Percentiles rank a stretch among this genome's conserved stretches.
phyloP scores from a whole-genome alignment of 2,113 vertebrate genomes.

The Brachyhypopomus occidentalis region DNA sequence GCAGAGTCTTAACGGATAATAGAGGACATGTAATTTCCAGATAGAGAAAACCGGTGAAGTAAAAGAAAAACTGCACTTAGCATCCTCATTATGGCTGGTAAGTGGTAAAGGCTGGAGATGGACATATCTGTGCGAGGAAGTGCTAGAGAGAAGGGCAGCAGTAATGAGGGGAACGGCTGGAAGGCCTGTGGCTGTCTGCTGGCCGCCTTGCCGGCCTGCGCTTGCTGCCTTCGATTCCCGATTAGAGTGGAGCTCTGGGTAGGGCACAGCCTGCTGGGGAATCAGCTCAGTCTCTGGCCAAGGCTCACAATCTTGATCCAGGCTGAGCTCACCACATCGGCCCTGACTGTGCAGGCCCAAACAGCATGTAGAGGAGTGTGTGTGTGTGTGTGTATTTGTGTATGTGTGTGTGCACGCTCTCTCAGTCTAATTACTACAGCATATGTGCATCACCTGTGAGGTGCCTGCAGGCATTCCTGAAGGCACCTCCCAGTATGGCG shows the following conservation, averaged over 20 bases:
- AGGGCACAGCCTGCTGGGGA: conserved; percentile 32
- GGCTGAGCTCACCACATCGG: conserved; percentile 53
- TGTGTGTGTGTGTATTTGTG: background rate
- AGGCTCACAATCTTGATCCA: conserved; percentile 24
- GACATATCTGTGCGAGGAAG: background rate
- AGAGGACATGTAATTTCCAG: conserved; percentile 28
- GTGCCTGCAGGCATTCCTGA: conserved; percentile 53
- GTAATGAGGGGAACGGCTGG: background rate
- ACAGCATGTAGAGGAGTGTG: conserved; percentile 31
- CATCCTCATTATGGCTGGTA: too few relatives aligned
- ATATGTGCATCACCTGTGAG: conserved; percentile 63
- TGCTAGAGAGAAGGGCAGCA: background rate
- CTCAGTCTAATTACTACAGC: conserved; percentile 70
- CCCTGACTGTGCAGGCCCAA: conserved; percentile 21
- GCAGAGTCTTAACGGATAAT: conserved; percentile 32
- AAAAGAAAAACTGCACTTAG: background rate
- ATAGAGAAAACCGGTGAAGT: background rate
- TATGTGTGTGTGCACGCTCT: conserved; percentile 19
- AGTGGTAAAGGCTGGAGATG: too few relatives aligned
- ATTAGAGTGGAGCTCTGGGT: conserved; percentile 15
- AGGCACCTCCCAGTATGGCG: conserved; percentile 37
- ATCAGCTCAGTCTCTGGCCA: conserved; percentile 24
- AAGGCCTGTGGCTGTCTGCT: background rate
- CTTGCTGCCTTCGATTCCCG: conserved; percentile 29
- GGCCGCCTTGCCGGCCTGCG: background rate